Evolutionary conservation across 2,113 vertebrate genomes (phyloP).

Genomic region (Equus quagga): DNA sequence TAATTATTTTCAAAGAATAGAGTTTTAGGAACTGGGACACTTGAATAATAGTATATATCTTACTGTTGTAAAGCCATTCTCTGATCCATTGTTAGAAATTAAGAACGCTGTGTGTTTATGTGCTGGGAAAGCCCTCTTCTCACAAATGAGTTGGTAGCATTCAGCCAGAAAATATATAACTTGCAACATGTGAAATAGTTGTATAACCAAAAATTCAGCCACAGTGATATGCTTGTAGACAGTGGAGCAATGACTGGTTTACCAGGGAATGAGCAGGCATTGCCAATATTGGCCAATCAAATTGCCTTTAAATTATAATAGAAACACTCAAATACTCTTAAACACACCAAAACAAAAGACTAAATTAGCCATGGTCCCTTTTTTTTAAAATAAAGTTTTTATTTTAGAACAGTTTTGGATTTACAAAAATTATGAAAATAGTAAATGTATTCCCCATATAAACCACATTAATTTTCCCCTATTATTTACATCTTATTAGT

Average conservation of each 20-base stretch:
- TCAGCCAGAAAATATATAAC: background rate
- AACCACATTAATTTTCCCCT: background rate
- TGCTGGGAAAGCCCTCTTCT: background rate
- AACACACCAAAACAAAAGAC: no score
- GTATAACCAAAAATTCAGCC: background rate
- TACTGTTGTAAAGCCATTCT: background rate
- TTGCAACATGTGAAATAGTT: background rate
- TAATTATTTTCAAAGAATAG: background rate
- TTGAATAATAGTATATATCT: background rate
- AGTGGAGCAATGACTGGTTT: background rate
- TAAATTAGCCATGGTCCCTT: background rate
- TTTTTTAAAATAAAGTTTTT: background rate
- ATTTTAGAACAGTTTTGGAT: background rate
- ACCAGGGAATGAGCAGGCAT: background rate
- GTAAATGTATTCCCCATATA: background rate
- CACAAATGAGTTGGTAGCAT: background rate
- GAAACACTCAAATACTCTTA: background rate
- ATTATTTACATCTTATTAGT: background rate
- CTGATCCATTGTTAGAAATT: background rate
- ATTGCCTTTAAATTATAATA: background rate
- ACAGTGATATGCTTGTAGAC: background rate
- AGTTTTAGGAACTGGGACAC: background rate
- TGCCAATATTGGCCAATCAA: background rate
- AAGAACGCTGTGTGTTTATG: background rate
- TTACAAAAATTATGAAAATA: background rate